Percentiles rank a stretch among this genome's conserved stretches.
Conservation (phyloP, 1,140 invertebrate genomes). For the Papilio polyxenes region DNA sequence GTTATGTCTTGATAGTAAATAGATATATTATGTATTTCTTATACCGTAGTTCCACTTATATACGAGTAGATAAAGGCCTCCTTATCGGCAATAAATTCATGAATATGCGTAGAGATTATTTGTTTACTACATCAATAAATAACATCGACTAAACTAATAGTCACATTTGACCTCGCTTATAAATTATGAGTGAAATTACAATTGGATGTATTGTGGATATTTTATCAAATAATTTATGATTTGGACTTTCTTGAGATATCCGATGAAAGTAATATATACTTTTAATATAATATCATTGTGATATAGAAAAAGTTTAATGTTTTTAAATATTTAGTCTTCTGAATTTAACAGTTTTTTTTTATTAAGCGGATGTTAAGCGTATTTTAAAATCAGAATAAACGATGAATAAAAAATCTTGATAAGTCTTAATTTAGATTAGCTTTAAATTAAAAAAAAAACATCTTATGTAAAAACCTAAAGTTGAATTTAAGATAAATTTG, state of each 20-base stretch:
- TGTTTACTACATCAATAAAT: not conserved
- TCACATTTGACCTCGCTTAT: not conserved
- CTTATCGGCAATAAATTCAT: not conserved
- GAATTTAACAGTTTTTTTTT: too few relatives aligned
- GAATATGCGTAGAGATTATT: not conserved
- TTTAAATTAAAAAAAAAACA: too few relatives aligned
- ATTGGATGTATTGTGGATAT: not conserved
- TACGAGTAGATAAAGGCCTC: not conserved
- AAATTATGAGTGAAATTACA: not conserved
- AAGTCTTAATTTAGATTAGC: too few relatives aligned
- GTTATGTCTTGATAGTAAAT: too few relatives aligned
- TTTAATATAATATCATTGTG: too few relatives aligned
- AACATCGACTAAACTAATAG: not conserved
- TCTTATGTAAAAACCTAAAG: too few relatives aligned
- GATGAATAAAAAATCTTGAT: too few relatives aligned
- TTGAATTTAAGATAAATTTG: too few relatives aligned
- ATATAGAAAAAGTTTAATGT: too few relatives aligned
- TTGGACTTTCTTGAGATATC: not conserved
- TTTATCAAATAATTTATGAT: not conserved
- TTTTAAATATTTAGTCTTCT: too few relatives aligned
- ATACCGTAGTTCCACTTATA: slow-evolving; percentile 21
- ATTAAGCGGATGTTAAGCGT: not conserved
- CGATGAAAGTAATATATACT: not conserved
- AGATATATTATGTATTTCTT: not conserved
- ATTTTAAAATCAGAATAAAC: not conserved